Evolutionary conservation across 1,140 invertebrate genomes (phyloP), one percentile per base, ranked within the genome.

Genomic region (Pissodes strobi): DNA sequence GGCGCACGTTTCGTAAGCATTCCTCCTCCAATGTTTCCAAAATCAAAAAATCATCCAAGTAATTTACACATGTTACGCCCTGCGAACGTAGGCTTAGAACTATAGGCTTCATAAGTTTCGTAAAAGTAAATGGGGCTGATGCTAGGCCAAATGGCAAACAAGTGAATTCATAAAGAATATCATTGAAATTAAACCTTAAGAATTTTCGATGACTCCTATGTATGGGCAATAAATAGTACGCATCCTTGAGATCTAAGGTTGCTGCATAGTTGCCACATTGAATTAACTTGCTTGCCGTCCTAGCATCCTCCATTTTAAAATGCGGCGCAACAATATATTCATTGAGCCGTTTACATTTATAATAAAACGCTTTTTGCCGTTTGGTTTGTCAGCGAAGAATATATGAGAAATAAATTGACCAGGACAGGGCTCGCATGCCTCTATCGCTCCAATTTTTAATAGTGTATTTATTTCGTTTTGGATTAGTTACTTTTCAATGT

Each of bases 271-370:
- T 45, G 43, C 53, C 22, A 30, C 49, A 5, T 41, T 2, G 39
- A 2, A 76, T 53, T 22, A 75, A 41, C 39, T 69, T 69, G 1
- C 37, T 12, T 2, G 60, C 69, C 8, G 70, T 66, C 46, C 59
- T 69, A 2, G 55, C 25, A 61, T 76, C 74, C 62, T 76, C 76
- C 22, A 74, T 30, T 68, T 76, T 74, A 41, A 75, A 76, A 64
- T 75, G 70, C 17, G 62, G 43, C 0, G 58, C 64, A 5, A 48
- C 10, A 15, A 76, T 41, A 67, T 60, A 73, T 38, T 66, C 58
- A 64, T 76, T 75, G 18, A 74, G 43, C 23, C 25, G 57, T 69
- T 74, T 74, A 74, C 65, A 65, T 76, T 75, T 34, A 73, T 48
- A 61, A 74, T 75, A 22, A 75, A 57, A 27, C 69, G 66, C 37